Conservation (phyloP, 2,888 invertebrate species). For the Lepidonotus clava region DNA sequence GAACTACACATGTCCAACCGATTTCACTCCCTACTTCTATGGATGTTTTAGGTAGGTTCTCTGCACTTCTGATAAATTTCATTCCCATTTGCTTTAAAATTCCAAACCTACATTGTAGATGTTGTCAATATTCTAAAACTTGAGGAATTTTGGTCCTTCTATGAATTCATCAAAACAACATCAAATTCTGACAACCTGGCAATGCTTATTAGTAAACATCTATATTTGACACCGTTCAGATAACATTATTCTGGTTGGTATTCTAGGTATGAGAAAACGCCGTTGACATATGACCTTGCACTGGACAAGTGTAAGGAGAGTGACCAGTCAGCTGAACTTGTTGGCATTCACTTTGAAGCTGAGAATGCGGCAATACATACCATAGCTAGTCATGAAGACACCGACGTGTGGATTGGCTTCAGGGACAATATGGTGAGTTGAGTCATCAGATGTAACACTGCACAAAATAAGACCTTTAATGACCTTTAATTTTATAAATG, state of each 20-base stretch:
- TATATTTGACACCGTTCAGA: neutral
- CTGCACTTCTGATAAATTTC: neutral
- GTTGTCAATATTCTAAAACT: no score
- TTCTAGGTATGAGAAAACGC: neutral
- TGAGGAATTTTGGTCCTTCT: no score
- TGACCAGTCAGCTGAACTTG: constrained; percentile 40
- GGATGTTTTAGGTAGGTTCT: constrained; percentile 18
- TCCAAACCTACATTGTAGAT: no score
- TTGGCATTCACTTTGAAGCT: constrained; percentile 54
- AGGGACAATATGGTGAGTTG: neutral
- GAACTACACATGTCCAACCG: neutral
- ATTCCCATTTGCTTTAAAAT: neutral
- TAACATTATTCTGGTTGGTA: no score
- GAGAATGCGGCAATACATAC: constrained; percentile 58
- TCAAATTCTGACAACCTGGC: no score
- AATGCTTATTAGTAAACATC: neutral
- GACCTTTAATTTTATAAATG: no score
- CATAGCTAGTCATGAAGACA: neutral
- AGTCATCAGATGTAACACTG: no score
- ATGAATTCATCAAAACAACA: no score
- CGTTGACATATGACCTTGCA: neutral
- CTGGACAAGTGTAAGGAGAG: neutral
- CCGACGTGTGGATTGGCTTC: constrained; percentile 55
- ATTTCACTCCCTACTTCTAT: constrained; percentile 48
- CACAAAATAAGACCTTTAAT: no score